Percentiles rank a stretch among this genome's conserved stretches.
phyloP scores from a whole-genome alignment of 2,888 invertebrate species.

The Cheilosia impressa region DNA sequence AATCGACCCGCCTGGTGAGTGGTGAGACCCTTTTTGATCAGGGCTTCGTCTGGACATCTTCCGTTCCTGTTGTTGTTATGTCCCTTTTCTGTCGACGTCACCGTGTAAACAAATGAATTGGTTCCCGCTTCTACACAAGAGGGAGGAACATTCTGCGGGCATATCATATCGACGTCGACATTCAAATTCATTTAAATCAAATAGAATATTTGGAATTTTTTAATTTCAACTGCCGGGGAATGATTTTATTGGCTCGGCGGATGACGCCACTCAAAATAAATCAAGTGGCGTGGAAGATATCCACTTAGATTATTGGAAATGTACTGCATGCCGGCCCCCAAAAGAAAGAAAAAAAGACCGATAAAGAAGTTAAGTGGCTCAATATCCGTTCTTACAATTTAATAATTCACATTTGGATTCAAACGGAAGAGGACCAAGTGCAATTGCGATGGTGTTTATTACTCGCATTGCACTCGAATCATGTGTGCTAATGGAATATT shows the following conservation, averaged over 20 bases:
- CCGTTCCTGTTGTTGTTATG: not conserved
- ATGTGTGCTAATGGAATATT: conserved; percentile 65
- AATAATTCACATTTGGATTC: conserved; percentile 39
- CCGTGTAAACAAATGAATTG: conserved; percentile 61
- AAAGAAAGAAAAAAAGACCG: not conserved
- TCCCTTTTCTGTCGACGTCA: conserved; percentile 21
- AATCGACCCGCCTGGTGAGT: conserved; percentile 27
- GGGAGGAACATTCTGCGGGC: conserved; percentile 51
- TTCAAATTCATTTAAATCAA: conserved; percentile 69
- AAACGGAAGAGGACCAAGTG: conserved; percentile 55
- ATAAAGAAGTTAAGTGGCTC: conserved; percentile 63
- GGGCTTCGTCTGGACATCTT: conserved; percentile 17
- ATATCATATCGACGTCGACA: conserved; percentile 38
- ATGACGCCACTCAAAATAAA: conserved; percentile 74
- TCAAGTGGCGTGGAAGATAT: conserved; percentile 72
- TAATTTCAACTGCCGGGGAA: conserved; percentile 43
- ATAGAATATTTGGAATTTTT: conserved; percentile 57
- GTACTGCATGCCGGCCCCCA: not conserved
- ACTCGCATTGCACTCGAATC: conserved; percentile 42
- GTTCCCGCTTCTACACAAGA: conserved; percentile 15
- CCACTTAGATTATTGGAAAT: conserved; percentile 70
- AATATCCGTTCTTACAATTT: conserved; percentile 65
- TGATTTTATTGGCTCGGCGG: conserved; percentile 67
- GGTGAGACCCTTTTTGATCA: conserved; percentile 42
- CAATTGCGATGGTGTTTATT: conserved; percentile 59